Conservation (phyloP, 2,888 invertebrate species). For the Rhopalosiphum nymphaeae region DNA sequence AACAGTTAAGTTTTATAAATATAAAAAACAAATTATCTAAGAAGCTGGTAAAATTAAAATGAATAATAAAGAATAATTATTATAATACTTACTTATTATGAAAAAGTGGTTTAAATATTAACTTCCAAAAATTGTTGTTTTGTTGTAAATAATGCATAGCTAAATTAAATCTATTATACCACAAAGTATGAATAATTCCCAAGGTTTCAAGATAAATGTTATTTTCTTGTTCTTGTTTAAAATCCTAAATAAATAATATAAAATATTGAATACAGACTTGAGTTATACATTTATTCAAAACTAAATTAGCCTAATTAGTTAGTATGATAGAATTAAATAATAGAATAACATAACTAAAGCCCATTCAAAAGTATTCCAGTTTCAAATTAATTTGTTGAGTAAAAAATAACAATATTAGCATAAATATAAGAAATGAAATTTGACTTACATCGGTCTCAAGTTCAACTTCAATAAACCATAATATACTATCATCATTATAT, state of each 20-base stretch:
- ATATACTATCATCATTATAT: slow-evolving; percentile 55
- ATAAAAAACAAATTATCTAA: not conserved
- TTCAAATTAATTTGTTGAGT: not conserved
- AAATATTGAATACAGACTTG: not conserved
- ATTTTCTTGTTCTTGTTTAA: slow-evolving; percentile 56
- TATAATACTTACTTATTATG: slow-evolving; percentile 51
- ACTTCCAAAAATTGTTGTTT: slow-evolving; percentile 57
- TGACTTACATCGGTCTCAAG: slow-evolving; percentile 54
- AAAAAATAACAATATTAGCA: not conserved
- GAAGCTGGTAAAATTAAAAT: not conserved
- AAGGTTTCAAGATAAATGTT: slow-evolving; percentile 53
- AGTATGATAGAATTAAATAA: not conserved
- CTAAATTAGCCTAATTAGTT: not conserved
- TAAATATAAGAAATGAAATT: not conserved
- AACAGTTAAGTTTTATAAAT: not conserved
- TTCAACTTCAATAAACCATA: slow-evolving; percentile 62
- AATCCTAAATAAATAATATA: slow-evolving; percentile 42
- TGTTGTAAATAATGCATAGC: slow-evolving; percentile 63
- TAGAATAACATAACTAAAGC: not conserved
- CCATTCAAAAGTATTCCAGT: not conserved
- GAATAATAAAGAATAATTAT: not conserved
- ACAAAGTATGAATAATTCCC: slow-evolving; percentile 55
- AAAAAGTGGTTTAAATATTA: slow-evolving; percentile 60
- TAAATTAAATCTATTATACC: slow-evolving; percentile 63
- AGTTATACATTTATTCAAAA: not conserved